Evolutionary conservation across 1,140 invertebrate species (phyloP).

Genomic region (Zaprionus capensis): DNA sequence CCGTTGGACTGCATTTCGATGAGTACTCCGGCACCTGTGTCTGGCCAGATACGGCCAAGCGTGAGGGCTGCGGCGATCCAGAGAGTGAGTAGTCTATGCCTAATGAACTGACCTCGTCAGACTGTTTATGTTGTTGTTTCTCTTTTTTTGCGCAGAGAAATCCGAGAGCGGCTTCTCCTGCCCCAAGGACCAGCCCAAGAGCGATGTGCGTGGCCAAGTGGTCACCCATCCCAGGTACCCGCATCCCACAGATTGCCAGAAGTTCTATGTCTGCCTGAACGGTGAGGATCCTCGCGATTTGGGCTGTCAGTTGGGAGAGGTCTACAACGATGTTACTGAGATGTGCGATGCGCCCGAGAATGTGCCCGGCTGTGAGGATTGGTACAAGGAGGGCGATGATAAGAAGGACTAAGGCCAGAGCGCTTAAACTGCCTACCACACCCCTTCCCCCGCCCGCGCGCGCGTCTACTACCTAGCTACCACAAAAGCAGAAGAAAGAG

Average conservation of each 20-base stretch:
- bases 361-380: constrained; percentile 94
- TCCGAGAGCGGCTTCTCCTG: constrained; percentile 93
- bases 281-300: constrained; percentile 93
- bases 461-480: constrained; percentile 47
- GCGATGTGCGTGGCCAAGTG: constrained; percentile 89
- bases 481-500: constrained; percentile 3
- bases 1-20: constrained; percentile 93
- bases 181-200: constrained; percentile 88
- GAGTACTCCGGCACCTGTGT: constrained; percentile 93
- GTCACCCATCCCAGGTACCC: constrained; percentile 94
- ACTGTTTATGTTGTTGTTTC: not conserved
- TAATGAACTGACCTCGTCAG: not conserved
- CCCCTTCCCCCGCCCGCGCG: not conserved
- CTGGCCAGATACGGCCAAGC: constrained; percentile 92
- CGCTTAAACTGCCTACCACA: not conserved
- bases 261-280: constrained; percentile 93
- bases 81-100: constrained; percentile 50
- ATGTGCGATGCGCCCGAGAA: constrained; percentile 94
- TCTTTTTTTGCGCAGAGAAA: constrained; percentile 85
- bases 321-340: constrained; percentile 93
- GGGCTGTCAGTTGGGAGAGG: constrained; percentile 92
- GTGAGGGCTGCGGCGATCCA: constrained; percentile 88
- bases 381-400: constrained; percentile 91
- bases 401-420: constrained; percentile 66
- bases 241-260: constrained; percentile 94